phyloP scores from a whole-genome alignment of 2,797 vertebrate species.

The Agapornis canus region DNA sequence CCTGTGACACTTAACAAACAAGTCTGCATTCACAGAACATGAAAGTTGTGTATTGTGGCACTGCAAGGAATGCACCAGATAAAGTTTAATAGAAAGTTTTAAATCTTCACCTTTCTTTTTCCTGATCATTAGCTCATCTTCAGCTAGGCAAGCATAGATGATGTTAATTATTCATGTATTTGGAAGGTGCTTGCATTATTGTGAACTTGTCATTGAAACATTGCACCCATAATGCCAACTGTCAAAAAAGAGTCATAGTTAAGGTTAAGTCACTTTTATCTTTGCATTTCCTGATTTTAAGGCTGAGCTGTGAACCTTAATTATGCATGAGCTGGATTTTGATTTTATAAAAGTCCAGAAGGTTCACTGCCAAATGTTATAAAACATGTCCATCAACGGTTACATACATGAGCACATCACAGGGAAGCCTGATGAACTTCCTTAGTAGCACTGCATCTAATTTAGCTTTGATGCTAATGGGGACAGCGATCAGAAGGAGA shows the following conservation, averaged over 20 bases:
- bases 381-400: constrained; percentile 28
- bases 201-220: constrained; percentile 32
- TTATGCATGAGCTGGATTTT: constrained; percentile 6
- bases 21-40: background rate
- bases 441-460: constrained; percentile 14
- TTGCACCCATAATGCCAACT: constrained; percentile 6
- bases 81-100: background rate
- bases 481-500: background rate
- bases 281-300: constrained; percentile 23
- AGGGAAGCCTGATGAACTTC: constrained; percentile 25
- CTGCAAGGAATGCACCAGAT: background rate
- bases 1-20: background rate
- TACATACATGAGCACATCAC: constrained; percentile 30
- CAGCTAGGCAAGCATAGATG: background rate
- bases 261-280: constrained; percentile 41
- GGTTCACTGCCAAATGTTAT: constrained; percentile 48
- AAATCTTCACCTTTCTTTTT: background rate
- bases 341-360: constrained; percentile 9
- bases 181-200: constrained; percentile 32
- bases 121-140: constrained; percentile 9
- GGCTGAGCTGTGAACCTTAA: constrained; percentile 5
- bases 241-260: constrained; percentile 42
- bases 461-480: constrained; percentile 17
- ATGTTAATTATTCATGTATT: constrained; percentile 46
- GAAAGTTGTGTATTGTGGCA: background rate